Percentiles rank a stretch among this genome's conserved stretches.
Evolutionary conservation across 2,797 vertebrate species (phyloP).

Genomic region (Phoeniculus purpureus): DNA sequence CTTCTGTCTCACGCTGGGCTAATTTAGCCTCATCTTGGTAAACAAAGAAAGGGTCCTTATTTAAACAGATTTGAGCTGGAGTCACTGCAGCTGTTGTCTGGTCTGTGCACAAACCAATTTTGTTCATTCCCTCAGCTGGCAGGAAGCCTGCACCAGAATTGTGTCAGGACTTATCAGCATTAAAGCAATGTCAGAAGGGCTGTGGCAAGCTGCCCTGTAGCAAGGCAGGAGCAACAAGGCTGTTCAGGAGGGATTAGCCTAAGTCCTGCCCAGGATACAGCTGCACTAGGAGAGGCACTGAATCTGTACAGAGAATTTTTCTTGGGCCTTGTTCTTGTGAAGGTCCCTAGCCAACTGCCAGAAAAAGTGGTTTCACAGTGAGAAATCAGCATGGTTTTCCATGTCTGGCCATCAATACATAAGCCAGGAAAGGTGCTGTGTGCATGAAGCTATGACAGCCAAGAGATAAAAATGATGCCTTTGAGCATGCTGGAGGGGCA

Average conservation of each 20-base stretch:
- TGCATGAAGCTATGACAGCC: not conserved
- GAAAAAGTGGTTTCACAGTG: not conserved
- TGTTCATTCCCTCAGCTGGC: conserved; percentile 68
- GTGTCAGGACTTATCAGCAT: conserved; percentile 64
- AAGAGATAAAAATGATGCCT: not conserved
- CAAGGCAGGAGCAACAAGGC: not conserved
- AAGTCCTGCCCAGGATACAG: not conserved
- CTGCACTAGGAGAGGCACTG: not conserved
- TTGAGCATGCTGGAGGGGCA: not conserved
- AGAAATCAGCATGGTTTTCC: not conserved
- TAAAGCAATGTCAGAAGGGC: conserved; percentile 35
- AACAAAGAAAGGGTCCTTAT: conserved; percentile 61
- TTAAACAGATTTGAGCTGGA: conserved; percentile 57
- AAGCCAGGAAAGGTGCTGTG: not conserved
- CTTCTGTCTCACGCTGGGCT: conserved; percentile 61
- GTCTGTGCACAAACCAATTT: conserved; percentile 60
- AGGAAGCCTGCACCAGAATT: conserved; percentile 67
- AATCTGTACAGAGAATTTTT: not conserved
- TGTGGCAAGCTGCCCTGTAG: conserved; percentile 31
- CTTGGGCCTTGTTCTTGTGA: not conserved
- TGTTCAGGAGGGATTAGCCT: conserved; percentile 20
- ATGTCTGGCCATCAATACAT: not conserved
- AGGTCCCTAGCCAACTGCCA: not conserved
- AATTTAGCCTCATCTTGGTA: conserved; percentile 67
- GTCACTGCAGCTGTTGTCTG: conserved; percentile 70